Conservation (phyloP, 64 coral and sea anemone genomes). For the Actinia equina region DNA sequence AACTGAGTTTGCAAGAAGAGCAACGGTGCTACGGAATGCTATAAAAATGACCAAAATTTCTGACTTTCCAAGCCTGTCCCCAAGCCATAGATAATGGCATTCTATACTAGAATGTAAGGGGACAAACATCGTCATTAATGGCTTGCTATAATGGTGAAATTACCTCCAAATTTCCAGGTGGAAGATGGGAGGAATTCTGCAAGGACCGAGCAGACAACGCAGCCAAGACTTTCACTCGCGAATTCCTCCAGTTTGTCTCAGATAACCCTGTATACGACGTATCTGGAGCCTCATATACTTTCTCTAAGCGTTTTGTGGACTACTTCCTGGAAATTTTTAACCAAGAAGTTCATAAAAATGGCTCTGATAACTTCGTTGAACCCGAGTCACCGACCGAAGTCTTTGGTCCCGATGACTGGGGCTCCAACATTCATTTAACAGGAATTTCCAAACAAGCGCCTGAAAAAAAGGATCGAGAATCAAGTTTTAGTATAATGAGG, state of each 20-base stretch:
- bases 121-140: constrained; percentile 39
- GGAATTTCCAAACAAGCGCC: constrained; percentile 51
- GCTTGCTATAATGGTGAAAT: constrained; percentile 96
- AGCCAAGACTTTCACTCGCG: constrained; percentile 78
- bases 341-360: constrained; percentile 80
- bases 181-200: constrained; percentile 99
- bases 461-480: too few relatives aligned
- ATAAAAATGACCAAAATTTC: not conserved
- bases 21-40: not conserved
- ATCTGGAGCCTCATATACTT: constrained; percentile 78
- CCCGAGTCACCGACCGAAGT: constrained; percentile 93
- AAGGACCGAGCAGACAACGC: constrained; percentile 87
- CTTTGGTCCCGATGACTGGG: constrained; percentile 90
- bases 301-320: constrained; percentile 92
- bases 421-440: constrained; percentile 83
- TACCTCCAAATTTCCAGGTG: constrained; percentile 73
- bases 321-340: constrained; percentile 81
- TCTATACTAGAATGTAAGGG: not conserved
- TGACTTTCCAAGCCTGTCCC: too few relatives aligned
- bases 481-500: constrained; percentile 53
- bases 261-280: constrained; percentile 95
- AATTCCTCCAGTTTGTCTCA: constrained; percentile 91
- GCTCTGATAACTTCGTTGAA: constrained; percentile 69
- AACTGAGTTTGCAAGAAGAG: too few relatives aligned
- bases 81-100: not conserved